phyloP scores from a whole-genome alignment of 2,888 invertebrate genomes.

The Drosophila kanekoi region DNA sequence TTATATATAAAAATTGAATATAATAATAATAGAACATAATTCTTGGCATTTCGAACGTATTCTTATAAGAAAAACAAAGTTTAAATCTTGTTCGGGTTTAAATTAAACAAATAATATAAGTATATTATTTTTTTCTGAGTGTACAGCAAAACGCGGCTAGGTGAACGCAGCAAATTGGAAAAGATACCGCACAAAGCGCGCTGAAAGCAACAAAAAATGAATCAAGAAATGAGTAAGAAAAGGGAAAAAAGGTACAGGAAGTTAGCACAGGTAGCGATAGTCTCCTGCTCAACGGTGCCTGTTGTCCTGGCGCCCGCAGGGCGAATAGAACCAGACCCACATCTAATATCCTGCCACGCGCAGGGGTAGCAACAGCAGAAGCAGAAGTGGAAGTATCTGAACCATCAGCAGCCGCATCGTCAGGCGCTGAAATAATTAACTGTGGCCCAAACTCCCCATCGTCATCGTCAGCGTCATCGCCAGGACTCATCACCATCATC shows the following conservation, averaged over 20 bases:
- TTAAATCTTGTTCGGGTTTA: too few relatives aligned
- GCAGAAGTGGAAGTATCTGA: slow-evolving; percentile 20
- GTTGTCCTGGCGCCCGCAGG: slow-evolving; percentile 28
- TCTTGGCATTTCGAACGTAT: too few relatives aligned
- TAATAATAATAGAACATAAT: too few relatives aligned
- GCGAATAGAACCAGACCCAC: slow-evolving; percentile 22
- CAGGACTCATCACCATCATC: slow-evolving; percentile 17
- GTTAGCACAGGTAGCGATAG: slow-evolving; percentile 44
- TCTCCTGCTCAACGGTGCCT: slow-evolving; percentile 1
- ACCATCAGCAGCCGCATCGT: slow-evolving; percentile 37
- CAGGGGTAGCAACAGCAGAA: slow-evolving; percentile 26
- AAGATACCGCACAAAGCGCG: slow-evolving; percentile 52
- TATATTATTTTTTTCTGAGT: not conserved
- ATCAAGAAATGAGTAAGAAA: slow-evolving; percentile 3
- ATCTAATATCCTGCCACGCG: slow-evolving; percentile 69
- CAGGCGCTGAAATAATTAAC: slow-evolving; percentile 73
- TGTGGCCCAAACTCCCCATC: slow-evolving; percentile 36
- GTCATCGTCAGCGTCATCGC: slow-evolving; percentile 18
- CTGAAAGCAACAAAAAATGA: slow-evolving; percentile 14
- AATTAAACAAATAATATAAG: too few relatives aligned
- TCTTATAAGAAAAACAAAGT: not conserved
- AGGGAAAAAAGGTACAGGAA: slow-evolving; percentile 11
- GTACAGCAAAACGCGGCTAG: slow-evolving; percentile 28
- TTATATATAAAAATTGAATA: too few relatives aligned
- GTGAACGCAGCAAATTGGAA: slow-evolving; percentile 54